A percentile compares a stretch with the other conserved stretches of the same genome.
Conservation (phyloP, 2,888 invertebrate species). For the Mamestra brassicae region DNA sequence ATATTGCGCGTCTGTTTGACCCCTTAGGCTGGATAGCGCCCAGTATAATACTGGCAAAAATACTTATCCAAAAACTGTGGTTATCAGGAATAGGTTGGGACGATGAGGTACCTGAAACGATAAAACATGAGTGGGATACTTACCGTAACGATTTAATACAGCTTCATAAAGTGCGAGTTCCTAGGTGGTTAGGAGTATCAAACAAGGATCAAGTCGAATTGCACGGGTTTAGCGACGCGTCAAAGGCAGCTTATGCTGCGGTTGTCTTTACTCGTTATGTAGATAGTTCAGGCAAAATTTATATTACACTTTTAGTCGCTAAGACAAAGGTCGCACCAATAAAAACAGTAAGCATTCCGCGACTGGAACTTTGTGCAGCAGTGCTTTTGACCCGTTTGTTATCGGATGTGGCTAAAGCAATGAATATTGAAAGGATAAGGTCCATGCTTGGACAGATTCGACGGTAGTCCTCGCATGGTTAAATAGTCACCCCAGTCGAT, state of each 20-base stretch:
- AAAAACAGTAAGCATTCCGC: slow-evolving; percentile 4
- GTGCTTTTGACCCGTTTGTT: slow-evolving; percentile 18
- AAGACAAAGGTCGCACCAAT: slow-evolving; percentile 5
- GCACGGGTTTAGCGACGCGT: slow-evolving; percentile 1
- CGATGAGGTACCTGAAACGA: neutral
- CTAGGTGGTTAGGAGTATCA: slow-evolving; percentile 1
- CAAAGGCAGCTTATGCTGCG: neutral
- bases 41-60: slow-evolving; percentile 25
- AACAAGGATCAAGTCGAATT: neutral
- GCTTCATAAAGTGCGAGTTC: neutral
- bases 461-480: slow-evolving; percentile 17
- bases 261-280: too few relatives aligned
- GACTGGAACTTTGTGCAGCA: slow-evolving; percentile 20
- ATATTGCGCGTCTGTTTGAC: slow-evolving; percentile 33
- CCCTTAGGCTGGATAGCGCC: slow-evolving; percentile 36
- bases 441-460: slow-evolving; percentile 15
- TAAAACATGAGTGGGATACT: slow-evolving; percentile 4
- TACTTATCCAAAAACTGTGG: slow-evolving; percentile 37
- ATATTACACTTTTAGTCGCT: neutral
- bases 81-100: slow-evolving; percentile 1
- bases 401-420: slow-evolving; percentile 9
- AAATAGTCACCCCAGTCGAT: slow-evolving; percentile 18
- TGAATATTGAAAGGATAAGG: slow-evolving; percentile 18
- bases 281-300: too few relatives aligned
- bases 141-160: slow-evolving; percentile 6